Evolutionary conservation across 2,113 vertebrate genomes (phyloP), one percentile per base, ranked within the genome.

Genomic region (Xerus inauris): DNA sequence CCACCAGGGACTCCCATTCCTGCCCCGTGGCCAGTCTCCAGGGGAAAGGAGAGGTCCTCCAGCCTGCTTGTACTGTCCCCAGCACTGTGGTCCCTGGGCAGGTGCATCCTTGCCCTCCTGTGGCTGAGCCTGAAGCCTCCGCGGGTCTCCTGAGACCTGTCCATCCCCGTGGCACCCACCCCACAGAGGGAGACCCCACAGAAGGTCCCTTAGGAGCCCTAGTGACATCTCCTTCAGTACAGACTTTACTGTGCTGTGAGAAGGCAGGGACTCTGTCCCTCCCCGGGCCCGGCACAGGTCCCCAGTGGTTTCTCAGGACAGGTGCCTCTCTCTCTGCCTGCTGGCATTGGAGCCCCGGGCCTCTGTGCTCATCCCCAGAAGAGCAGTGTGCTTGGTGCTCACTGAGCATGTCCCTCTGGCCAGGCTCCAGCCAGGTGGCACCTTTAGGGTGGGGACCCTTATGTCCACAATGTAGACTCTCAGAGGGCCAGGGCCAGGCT

Each of bases 341-440:
- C 30, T 5, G 3, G 32, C 13, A 40, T 0, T 1, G 54, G 83
- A 47, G 5, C 17, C n/a, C 11, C 3, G 54, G 0, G 3, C 20
- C 4, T 5, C 67, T 17, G 28, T 4, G 0, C 17, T 47, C 0
- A 3, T 10, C 13, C 75, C 75, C 0, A 26, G n/a, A 2, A 19
- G 6, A 40, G 57, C 57, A 32, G 24, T 0, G 2, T 30, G 72
- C n/a, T 54, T 13, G 45, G 17, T 2, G 0, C 1, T 10, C 6
- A 4, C 3, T 0, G 17, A 47, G 40, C 5, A 0, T 0, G 0
- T 3, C 7, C 80, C 67, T 62, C n/a, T 2, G 0, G 2, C 64
- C 8, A 8, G 69, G 35, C 24, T 49, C 42, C 51, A 22, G 40
- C 19, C 7, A 13, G 11, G 30, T 7, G 2, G 10, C 30, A 1